phyloP scores from a whole-genome alignment of 2,797 vertebrate genomes.

The Spinibarbus caldwelli region DNA sequence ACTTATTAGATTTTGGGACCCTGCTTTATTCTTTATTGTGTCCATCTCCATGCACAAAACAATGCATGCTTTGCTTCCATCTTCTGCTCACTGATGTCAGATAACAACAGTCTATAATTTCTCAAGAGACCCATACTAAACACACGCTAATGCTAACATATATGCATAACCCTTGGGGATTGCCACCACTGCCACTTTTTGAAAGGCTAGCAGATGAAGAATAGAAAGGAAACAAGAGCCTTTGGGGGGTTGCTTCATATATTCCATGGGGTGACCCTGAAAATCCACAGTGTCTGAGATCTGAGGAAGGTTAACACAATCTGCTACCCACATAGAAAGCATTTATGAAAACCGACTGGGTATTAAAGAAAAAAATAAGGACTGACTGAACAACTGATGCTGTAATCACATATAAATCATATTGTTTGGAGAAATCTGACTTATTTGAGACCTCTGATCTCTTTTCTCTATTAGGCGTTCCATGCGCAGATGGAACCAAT shows the following conservation, averaged over 20 bases:
- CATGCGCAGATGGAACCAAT: conserved; percentile 15
- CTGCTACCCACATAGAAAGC: neutral
- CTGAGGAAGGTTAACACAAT: conserved; percentile 9
- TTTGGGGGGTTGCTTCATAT: conserved; percentile 20
- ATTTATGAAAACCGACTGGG: neutral
- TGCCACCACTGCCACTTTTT: neutral
- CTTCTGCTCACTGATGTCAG: conserved; percentile 33
- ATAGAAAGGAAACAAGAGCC: conserved; percentile 5
- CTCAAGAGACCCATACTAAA: conserved; percentile 43
- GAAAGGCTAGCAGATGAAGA: conserved; percentile 27
- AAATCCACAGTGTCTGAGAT: neutral
- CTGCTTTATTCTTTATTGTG: neutral
- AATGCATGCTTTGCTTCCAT: conserved; percentile 7
- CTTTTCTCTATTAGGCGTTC: neutral
- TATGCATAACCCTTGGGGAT: conserved; percentile 37
- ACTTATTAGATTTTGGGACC: neutral
- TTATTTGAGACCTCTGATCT: conserved; percentile 9
- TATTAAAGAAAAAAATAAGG: neutral
- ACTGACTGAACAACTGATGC: neutral
- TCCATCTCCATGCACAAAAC: neutral
- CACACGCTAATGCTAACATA: conserved; percentile 25
- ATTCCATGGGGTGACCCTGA: neutral
- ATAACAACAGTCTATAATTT: conserved; percentile 34
- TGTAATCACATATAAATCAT: neutral
- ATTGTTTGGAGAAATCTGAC: neutral